Evolutionary conservation across 2,888 invertebrate genomes (phyloP), one percentile per base, ranked within the genome.

Genomic region (Saturnia pavonia): DNA sequence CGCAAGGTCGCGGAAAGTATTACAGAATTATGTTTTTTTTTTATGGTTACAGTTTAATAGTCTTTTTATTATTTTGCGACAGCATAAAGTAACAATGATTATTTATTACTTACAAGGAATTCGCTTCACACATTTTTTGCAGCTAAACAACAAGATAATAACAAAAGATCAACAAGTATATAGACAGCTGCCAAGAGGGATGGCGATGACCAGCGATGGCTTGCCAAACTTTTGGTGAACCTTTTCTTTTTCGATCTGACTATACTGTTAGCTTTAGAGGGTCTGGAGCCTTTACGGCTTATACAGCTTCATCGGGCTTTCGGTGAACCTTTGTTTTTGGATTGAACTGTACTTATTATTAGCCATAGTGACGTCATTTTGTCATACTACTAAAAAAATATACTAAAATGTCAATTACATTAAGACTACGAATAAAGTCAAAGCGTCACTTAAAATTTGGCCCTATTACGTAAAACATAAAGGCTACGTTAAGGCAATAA

Each of bases 1-100:
- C 71, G 74, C 85, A 86, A 87, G 86, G 86, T 86, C 85, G 78
- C 76, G 74, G 75, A 81, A 80, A 80, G 78, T 82, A 72, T 78
- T 75, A 76, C 80, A 67, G 71, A 67, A 73, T 69, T 69, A n/a
- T 65, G 65, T 9, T 65, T 65, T 63, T 65, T 63, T 65, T 65
- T 65, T 65, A 65, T 65, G 7, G 65, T n/a, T 65, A 40, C 65
- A 65, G 11, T 63, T 40, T 19, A 40, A 40, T 40, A 34, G 40
- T 65, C 40, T 40, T 40, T 40, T 22, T 65, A 65, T 65, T 19
- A 40, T 19, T 27, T 65, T 65, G 40, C 65, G 40, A 65, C 65
- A 65, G 40, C n/a, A 40, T 65, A 65, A 65, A 40, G 9, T 65
- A n/a, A 65, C 34, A 4, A 40, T 65, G 22, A 65, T 65, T 65